Evolutionary conservation across 1,140 invertebrate genomes (phyloP).

Genomic region (Colletes gigas): DNA sequence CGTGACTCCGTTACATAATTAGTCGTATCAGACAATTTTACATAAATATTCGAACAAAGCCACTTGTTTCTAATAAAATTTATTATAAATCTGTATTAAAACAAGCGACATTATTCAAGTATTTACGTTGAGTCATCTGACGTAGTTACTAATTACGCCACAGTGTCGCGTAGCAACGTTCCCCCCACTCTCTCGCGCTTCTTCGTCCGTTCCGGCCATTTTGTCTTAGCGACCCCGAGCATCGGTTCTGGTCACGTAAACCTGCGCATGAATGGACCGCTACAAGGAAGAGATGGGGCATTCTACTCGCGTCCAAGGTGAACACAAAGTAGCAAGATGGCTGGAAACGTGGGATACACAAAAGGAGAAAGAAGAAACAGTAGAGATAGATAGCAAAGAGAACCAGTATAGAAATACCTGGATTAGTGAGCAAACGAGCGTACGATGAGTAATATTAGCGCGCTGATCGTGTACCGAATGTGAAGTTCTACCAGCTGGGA

Average conservation of each 20-base stretch:
- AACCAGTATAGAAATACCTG: constrained; percentile 67
- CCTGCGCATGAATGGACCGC: neutral
- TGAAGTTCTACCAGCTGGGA: constrained; percentile 76
- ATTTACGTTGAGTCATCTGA: too few relatives aligned
- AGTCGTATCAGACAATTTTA: too few relatives aligned
- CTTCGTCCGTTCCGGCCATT: too few relatives aligned
- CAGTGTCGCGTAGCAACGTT: too few relatives aligned
- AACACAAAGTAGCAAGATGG: neutral
- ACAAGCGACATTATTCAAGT: too few relatives aligned
- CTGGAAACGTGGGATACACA: constrained; percentile 5
- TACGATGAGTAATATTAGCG: constrained; percentile 58
- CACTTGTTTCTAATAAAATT: too few relatives aligned
- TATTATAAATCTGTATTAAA: too few relatives aligned
- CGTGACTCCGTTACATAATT: too few relatives aligned
- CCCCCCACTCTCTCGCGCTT: too few relatives aligned
- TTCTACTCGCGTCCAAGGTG: neutral
- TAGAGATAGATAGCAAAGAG: constrained; percentile 50
- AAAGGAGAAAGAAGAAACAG: constrained; percentile 17
- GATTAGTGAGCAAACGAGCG: constrained; percentile 59
- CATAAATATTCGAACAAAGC: too few relatives aligned
- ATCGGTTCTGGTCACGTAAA: neutral
- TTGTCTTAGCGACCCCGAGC: too few relatives aligned
- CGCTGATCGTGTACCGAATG: constrained; percentile 43
- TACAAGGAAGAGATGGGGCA: neutral
- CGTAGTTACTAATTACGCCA: too few relatives aligned